phyloP scores from a whole-genome alignment of 1,140 invertebrate genomes.

The Eupristina koningsbergeri region DNA sequence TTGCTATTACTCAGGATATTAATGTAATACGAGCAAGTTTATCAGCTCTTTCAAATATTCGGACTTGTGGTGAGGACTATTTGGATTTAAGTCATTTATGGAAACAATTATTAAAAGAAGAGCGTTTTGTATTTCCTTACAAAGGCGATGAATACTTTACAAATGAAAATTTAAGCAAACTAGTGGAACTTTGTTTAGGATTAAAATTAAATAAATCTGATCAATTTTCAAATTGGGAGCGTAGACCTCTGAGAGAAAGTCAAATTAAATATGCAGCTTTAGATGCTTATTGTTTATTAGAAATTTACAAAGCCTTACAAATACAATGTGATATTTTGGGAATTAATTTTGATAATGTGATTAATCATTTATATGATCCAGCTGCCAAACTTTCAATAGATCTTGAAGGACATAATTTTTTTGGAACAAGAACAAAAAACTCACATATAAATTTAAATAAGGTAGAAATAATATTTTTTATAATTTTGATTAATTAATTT shows the following conservation, averaged over 20 bases:
- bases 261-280: slow-evolving; percentile 89
- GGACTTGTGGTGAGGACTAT: slow-evolving; percentile 68
- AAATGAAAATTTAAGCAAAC: slow-evolving; percentile 77
- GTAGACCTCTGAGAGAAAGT: slow-evolving; percentile 81
- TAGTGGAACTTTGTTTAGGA: slow-evolving; percentile 83
- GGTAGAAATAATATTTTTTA: neutral
- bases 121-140: slow-evolving; percentile 73
- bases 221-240: slow-evolving; percentile 91
- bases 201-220: slow-evolving; percentile 84
- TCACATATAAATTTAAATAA: neutral
- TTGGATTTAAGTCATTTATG: slow-evolving; percentile 75
- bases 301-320: slow-evolving; percentile 79
- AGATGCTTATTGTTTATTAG: slow-evolving; percentile 85
- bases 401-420: too few relatives aligned
- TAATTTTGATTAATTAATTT: too few relatives aligned
- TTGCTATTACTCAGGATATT: slow-evolving; percentile 76
- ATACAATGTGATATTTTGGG: slow-evolving; percentile 70
- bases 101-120: slow-evolving; percentile 72
- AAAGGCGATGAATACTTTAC: slow-evolving; percentile 64
- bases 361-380: slow-evolving; percentile 70
- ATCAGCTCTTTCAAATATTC: slow-evolving; percentile 72
- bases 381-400: slow-evolving; percentile 65
- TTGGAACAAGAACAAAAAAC: neutral
- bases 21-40: slow-evolving; percentile 74
- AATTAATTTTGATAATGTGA: slow-evolving; percentile 78